phyloP scores from a whole-genome alignment of 1,140 invertebrate species.

The Aradophagus sp. region DNA sequence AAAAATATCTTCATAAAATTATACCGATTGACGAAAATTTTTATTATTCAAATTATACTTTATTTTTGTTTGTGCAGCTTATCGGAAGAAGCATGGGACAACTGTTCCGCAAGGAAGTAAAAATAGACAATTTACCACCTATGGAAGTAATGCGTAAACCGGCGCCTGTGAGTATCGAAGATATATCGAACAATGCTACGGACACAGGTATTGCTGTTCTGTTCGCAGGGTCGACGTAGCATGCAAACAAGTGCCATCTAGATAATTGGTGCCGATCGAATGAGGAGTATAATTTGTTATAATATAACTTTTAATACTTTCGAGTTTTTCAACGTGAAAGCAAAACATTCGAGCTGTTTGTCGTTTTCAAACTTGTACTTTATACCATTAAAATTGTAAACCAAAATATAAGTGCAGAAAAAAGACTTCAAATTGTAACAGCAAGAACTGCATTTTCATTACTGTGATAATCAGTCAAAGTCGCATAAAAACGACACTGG shows the following conservation, averaged over 20 bases:
- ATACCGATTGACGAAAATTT: neutral
- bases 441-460: too few species aligned
- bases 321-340: conserved; percentile 12
- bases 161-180: conserved; percentile 71
- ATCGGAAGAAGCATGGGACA: conserved; percentile 88
- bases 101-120: conserved; percentile 89
- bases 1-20: too few species aligned
- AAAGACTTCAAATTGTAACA: too few species aligned
- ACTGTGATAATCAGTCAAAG: too few species aligned
- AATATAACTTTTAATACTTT: conserved; percentile 19
- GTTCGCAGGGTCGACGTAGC: conserved; percentile 74
- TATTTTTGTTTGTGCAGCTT: conserved; percentile 74
- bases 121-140: conserved; percentile 86
- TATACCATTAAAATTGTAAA: too few species aligned
- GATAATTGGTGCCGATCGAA: conserved; percentile 64
- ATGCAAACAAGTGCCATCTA: conserved; percentile 53
- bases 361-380: too few species aligned
- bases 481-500: too few species aligned
- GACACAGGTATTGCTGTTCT: conserved; percentile 74
- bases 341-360: conserved; percentile 20
- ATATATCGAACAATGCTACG: conserved; percentile 68
- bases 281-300: conserved; percentile 65
- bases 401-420: too few species aligned
- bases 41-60: neutral
- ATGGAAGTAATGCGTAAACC: conserved; percentile 77